Base-by-base conservation (phyloP, 2,113 vertebrate species). In the Hymenochirus boettgeri region DNA sequence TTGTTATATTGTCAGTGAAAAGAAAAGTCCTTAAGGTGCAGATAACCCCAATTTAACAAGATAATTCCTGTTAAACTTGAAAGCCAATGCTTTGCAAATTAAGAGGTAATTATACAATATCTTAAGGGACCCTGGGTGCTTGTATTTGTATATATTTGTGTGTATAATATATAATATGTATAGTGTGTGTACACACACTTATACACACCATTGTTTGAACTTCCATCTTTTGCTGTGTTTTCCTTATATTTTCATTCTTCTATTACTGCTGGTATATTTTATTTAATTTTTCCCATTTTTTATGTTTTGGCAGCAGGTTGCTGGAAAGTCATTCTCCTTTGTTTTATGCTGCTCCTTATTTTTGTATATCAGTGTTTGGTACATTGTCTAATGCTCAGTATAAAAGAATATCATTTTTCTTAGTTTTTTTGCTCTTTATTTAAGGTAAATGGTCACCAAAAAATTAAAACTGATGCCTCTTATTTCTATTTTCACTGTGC, bases 131-230 rank as follows among this genome's bases (percentile, higher is more conserved):
- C 81, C 82, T 81, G 83, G 84, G 84, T 88, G 86, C 83, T 87
- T 82, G 85, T 84, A 77, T 83, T 76, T 75, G 75, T 83, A 75
- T 85, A 42, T 42, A 42, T 42, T n/a, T 42, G n/a, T 18, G 5
- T 78, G 64, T 75, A 5, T 87, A 81, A 89, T 85, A 88, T 78
- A n/a, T n/a, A n/a, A n/a, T n/a, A n/a, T n/a, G n/a, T n/a, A n/a
- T n/a, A n/a, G n/a, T n/a, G n/a, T n/a, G n/a, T n/a, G n/a, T n/a
- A n/a, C n/a, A n/a, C n/a, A n/a, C n/a, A n/a, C n/a, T n/a, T n/a
- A n/a, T n/a, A 80, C 85, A 87, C 84, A 90, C 90, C 91, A 89
- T 94, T 95, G 93, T 92, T 95, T 96, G 84, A 94, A 92, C 91
- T 86, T 78, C 80, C 71, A 81, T 87, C 86, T 83, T 85, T 83